phyloP scores from a whole-genome alignment of 2,113 vertebrate genomes.

The Chroicocephalus ridibundus region DNA sequence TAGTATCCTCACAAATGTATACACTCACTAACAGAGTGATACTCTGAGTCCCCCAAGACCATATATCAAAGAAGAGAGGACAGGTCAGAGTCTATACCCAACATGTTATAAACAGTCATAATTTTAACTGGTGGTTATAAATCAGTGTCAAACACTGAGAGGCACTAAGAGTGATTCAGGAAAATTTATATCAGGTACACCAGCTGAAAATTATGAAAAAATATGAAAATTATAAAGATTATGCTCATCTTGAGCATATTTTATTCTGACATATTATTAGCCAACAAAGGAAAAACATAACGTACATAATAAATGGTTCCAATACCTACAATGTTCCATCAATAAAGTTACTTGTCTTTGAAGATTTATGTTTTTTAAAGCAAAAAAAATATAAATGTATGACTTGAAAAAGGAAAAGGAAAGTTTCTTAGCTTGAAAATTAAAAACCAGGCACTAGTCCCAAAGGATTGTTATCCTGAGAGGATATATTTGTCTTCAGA shows the following conservation, averaged over 20 bases:
- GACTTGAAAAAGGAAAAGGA: neutral
- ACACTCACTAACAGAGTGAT: neutral
- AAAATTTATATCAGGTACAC: neutral
- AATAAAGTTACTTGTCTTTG: neutral
- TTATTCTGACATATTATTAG: neutral
- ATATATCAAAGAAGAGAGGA: neutral
- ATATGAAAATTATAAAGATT: neutral
- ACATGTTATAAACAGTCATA: neutral
- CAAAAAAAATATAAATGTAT: neutral
- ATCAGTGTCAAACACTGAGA: neutral
- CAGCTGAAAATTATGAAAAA: neutral
- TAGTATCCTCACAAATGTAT: neutral
- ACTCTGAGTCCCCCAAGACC: neutral
- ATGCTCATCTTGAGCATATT: neutral
- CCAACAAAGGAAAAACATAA: neutral
- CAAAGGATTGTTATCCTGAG: neutral
- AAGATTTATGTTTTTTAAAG: neutral
- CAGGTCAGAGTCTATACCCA: neutral
- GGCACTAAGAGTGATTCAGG: neutral
- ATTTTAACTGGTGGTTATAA: neutral
- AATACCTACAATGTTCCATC: neutral
- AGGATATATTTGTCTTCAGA: neutral
- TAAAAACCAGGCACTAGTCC: neutral
- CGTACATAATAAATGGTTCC: neutral
- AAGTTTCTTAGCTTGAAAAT: neutral